Conservation (phyloP, 1,140 invertebrate species). For the Batillaria attramentaria region DNA sequence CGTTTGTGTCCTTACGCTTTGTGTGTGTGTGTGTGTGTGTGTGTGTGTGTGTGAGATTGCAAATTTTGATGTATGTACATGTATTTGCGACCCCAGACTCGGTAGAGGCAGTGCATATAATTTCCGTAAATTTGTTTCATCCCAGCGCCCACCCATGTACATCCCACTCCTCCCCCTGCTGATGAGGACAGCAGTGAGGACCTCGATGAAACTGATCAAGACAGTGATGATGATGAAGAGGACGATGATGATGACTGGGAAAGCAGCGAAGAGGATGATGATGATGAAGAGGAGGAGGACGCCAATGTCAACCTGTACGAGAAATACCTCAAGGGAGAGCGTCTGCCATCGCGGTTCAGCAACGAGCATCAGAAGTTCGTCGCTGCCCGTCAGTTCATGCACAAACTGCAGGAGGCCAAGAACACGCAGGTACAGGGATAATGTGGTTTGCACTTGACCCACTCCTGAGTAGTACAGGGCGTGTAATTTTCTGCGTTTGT, state of each 20-base stretch:
- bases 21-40: too few species aligned
- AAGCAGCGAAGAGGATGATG: slow-evolving; percentile 14
- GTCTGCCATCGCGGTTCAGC: slow-evolving; percentile 44
- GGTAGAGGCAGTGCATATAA: too few species aligned
- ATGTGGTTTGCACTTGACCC: background rate
- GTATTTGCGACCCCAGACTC: too few species aligned
- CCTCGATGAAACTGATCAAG: slow-evolving; percentile 20
- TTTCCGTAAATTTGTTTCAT: too few species aligned
- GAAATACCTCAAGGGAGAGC: slow-evolving; percentile 40
- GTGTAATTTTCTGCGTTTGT: background rate
- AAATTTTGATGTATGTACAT: too few species aligned
- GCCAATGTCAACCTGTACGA: slow-evolving; percentile 37
- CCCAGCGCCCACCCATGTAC: slow-evolving; percentile 37
- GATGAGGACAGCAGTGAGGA: slow-evolving; percentile 37
- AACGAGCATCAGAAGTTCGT: slow-evolving; percentile 65
- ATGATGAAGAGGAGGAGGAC: slow-evolving; percentile 3
- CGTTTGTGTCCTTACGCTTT: too few species aligned
- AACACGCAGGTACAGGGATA: slow-evolving; percentile 61
- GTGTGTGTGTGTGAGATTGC: too few species aligned
- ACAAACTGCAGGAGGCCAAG: slow-evolving; percentile 58
- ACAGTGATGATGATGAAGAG: slow-evolving; percentile 42
- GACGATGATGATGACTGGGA: slow-evolving; percentile 53
- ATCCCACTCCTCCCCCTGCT: slow-evolving; percentile 34
- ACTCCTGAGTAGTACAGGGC: background rate
- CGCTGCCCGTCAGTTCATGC: slow-evolving; percentile 56